Conservation (phyloP, 2,113 vertebrate genomes). For the Callipepla squamata region DNA sequence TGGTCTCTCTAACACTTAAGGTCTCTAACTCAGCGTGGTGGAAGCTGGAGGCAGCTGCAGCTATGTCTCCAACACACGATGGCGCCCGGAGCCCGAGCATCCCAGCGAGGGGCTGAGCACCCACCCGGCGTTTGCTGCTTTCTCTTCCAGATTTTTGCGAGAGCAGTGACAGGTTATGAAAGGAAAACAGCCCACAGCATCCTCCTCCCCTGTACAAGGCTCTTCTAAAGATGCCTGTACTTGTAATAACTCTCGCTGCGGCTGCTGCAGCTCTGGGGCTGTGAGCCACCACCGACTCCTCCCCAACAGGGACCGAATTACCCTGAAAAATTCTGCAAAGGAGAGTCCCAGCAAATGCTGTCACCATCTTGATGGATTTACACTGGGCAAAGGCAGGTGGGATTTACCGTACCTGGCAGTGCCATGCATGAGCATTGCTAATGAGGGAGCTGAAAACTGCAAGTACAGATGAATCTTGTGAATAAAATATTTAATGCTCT, state of each 20-base stretch:
- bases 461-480: conserved; percentile 41
- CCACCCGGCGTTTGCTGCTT: not conserved
- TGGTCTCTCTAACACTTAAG: not conserved
- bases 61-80: conserved; percentile 60
- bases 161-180: conserved; percentile 5
- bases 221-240: not conserved
- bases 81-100: conserved; percentile 42
- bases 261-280: not conserved
- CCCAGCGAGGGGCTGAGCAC: not conserved
- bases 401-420: conserved; percentile 55
- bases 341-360: not conserved
- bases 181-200: conserved; percentile 23
- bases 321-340: conserved; percentile 16
- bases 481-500: conserved; percentile 38
- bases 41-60: not conserved
- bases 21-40: not conserved
- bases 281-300: not conserved
- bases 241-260: not conserved
- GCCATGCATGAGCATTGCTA: conserved; percentile 30
- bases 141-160: not conserved
- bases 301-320: not conserved
- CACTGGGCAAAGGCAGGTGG: not conserved
- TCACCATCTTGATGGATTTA: conserved; percentile 42
- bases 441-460: conserved; percentile 36
- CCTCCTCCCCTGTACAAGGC: not conserved